Percentiles rank a stretch among this genome's conserved stretches.
These are phyloP conservation scores for Crenichthys baileyi DNA, from an alignment of 2,797 vertebrate genomes.

Conservation along the genomic window DNA sequence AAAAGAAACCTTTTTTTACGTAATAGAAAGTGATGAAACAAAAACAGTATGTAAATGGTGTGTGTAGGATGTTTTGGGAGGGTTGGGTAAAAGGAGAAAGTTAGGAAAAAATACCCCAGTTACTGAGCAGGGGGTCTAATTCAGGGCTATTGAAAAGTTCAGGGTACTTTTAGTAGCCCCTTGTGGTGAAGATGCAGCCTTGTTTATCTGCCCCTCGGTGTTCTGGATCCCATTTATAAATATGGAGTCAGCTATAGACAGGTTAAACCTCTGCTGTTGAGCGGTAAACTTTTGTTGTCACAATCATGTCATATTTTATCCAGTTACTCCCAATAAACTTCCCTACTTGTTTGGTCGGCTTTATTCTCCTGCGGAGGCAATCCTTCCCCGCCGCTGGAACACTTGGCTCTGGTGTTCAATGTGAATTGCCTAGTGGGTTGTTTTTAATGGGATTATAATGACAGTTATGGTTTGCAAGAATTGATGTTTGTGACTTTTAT, in stretches of 20 bases:
- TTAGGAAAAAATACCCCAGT: not conserved
- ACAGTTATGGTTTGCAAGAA: slow-evolving; percentile 81
- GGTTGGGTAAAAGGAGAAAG: not conserved
- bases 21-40: not conserved
- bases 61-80: not conserved
- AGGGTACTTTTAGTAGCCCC: not conserved
- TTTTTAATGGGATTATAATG: slow-evolving; percentile 85
- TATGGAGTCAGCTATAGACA: not conserved
- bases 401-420: slow-evolving; percentile 60
- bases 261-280: not conserved
- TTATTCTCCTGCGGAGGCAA: slow-evolving; percentile 20
- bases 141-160: not conserved
- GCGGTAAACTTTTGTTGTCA: slow-evolving; percentile 1
- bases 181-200: not conserved
- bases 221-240: slow-evolving; percentile 7
- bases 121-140: not conserved
- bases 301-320: slow-evolving; percentile 55
- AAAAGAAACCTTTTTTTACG: no score
- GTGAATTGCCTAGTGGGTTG: slow-evolving; percentile 74
- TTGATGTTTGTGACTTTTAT: slow-evolving; percentile 86
- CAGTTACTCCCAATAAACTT: slow-evolving; percentile 65
- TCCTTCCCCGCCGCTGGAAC: slow-evolving; percentile 30
- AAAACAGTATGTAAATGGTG: not conserved
- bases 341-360: slow-evolving; percentile 25
- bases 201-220: slow-evolving; percentile 19